These are phyloP conservation scores for Eueremaeus valkanovi DNA, from an alignment of 2,888 invertebrate genomes.

Conservation along the genomic window DNA sequence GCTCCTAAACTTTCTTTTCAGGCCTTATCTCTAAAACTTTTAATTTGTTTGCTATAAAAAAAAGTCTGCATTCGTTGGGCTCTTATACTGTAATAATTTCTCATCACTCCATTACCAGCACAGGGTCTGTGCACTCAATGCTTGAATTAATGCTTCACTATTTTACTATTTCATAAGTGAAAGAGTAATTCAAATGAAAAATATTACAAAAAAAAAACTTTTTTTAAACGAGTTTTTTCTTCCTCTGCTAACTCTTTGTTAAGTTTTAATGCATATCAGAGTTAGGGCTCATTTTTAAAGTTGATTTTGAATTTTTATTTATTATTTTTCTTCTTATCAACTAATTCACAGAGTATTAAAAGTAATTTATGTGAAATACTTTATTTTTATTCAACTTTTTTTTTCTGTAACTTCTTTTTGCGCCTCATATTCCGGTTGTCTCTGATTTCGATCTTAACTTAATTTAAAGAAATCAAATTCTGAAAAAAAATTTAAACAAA, in stretches of 20 bases:
- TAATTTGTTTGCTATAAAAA: constrained; percentile 19
- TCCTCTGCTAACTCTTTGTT: too few relatives aligned
- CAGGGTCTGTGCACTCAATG: constrained; percentile 21
- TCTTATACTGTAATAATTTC: background rate
- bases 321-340: background rate
- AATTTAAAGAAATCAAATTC: too few relatives aligned
- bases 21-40: constrained; percentile 5
- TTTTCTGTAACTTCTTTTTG: too few relatives aligned
- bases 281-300: background rate
- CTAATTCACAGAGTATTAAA: constrained; percentile 1
- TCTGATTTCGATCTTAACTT: too few relatives aligned
- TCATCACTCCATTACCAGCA: background rate
- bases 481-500: too few relatives aligned
- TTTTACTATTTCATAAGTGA: background rate
- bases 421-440: too few relatives aligned
- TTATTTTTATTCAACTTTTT: too few relatives aligned
- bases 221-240: constrained; percentile 16
- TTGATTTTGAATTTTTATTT: too few relatives aligned
- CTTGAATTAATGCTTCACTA: background rate
- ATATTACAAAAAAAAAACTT: background rate
- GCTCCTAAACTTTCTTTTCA: background rate
- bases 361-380: background rate
- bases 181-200: background rate
- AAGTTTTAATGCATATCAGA: too few relatives aligned
- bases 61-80: background rate